Evolutionary conservation across 2,888 invertebrate genomes (phyloP), one percentile per base, ranked within the genome.

Genomic region (Rhagonycha fulva): DNA sequence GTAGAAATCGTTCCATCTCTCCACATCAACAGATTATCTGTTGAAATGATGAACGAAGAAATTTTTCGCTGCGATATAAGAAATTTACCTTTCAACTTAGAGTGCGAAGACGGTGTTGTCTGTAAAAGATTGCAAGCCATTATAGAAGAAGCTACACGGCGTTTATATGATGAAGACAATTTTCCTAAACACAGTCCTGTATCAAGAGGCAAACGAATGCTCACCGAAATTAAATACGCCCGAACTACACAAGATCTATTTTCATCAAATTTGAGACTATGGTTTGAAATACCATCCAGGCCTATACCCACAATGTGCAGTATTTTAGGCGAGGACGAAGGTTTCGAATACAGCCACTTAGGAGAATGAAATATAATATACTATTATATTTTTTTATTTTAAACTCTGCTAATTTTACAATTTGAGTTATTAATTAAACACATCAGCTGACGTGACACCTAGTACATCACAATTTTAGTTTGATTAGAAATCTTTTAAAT

Each of bases 21-120:
- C 5, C 81, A 83, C 60, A 76, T 85, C 14, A 85, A 87, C 76
- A 79, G 84, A 23, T 28, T 87, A 11, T 79, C 82, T 12, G 81
- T 87, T 14, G 82, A 83, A 75, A 83, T 86, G 80, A 82, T 75
- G 70, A 82, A 82, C 14, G 79, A 84, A 68, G 82, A 82, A 75
- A 82, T 87, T 28, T 86, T 84, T 76, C 79, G 83, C 28, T 85
- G 86, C 70, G 83, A 86, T 71, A 84, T 87, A 28, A 81, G 81
- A 76, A 81, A 85, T 79, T 76, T 87, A 11, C 79, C 78, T 76
- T 87, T 86, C 75, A 86, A 87, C 75, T 81, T 83, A 79, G 80
- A 81, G 9, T 82, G 74, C 61, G 83, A 84, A 23, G 84, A 85
- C 30, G 87, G 87, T 79, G 70, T 74, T 0, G 81, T 85, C 2